phyloP scores from a whole-genome alignment of 2,797 vertebrate species.

The Phataginus tetradactyla region DNA sequence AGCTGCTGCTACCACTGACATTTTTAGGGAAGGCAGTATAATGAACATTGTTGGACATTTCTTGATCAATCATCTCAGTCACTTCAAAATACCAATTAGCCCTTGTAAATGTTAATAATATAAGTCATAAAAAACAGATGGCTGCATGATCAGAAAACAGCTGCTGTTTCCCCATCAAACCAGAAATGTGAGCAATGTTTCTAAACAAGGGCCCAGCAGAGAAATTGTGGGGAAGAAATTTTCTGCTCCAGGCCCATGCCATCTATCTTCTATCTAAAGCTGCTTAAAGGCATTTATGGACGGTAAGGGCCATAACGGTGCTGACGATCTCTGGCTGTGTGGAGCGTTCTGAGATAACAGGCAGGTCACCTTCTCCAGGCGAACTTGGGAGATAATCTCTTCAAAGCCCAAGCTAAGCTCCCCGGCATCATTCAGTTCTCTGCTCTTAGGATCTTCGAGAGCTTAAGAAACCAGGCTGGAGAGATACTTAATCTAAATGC shows the following conservation, averaged over 20 bases:
- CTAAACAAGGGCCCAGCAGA: constrained; percentile 78
- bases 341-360: constrained; percentile 83
- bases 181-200: constrained; percentile 76
- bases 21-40: constrained; percentile 19
- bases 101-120: constrained; percentile 66
- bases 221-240: constrained; percentile 69
- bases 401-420: constrained; percentile 83
- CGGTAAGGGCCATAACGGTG: constrained; percentile 73
- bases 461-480: constrained; percentile 71
- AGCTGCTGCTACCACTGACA: background rate
- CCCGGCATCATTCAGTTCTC: constrained; percentile 75
- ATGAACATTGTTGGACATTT: constrained; percentile 39
- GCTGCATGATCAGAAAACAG: constrained; percentile 61
- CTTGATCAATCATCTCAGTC: constrained; percentile 53
- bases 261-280: constrained; percentile 84
- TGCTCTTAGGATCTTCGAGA: constrained; percentile 78
- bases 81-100: constrained; percentile 54
- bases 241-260: constrained; percentile 67
- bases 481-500: constrained; percentile 72
- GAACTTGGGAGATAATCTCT: constrained; percentile 85
- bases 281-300: constrained; percentile 84
- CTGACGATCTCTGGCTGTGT: constrained; percentile 78
- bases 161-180: constrained; percentile 69
- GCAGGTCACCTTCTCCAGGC: constrained; percentile 83
- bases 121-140: constrained; percentile 76